Percentiles rank a stretch among this genome's conserved stretches.
These are phyloP conservation scores for Neelides folsomi DNA, from an alignment of 2,888 invertebrate genomes.

Conservation along the genomic window DNA sequence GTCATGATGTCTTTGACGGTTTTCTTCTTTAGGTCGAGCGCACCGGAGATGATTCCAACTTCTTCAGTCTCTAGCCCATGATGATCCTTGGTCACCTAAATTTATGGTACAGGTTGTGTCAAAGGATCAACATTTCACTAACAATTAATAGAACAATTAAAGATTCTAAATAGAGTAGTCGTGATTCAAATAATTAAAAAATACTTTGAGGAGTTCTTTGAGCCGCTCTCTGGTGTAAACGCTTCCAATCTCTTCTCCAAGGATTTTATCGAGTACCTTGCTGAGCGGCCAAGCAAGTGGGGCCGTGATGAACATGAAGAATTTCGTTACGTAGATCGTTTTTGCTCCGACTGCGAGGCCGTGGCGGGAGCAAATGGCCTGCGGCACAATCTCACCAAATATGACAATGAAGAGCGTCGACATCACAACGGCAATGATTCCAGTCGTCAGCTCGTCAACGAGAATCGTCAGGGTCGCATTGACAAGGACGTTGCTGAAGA, in stretches of 20 bases:
- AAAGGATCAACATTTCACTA: no score
- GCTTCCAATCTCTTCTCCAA: slow-evolving; percentile 95
- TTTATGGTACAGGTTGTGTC: no score
- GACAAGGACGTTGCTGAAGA: slow-evolving; percentile 76
- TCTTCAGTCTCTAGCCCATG: slow-evolving; percentile 85
- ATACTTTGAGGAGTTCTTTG: slow-evolving; percentile 85
- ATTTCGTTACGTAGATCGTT: slow-evolving; percentile 80
- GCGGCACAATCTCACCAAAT: slow-evolving; percentile 92
- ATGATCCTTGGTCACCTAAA: slow-evolving; percentile 69
- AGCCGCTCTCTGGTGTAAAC: slow-evolving; percentile 92
- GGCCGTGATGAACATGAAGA: slow-evolving; percentile 86
- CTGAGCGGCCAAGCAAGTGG: slow-evolving; percentile 88
- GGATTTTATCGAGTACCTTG: slow-evolving; percentile 65
- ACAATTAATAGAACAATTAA: no score
- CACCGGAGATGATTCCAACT: slow-evolving; percentile 94
- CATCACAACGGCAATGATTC: slow-evolving; percentile 73
- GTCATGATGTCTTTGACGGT: slow-evolving; percentile 95
- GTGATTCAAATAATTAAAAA: no score
- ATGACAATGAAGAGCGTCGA: slow-evolving; percentile 88
- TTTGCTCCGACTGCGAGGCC: slow-evolving; percentile 91
- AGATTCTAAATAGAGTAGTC: no score
- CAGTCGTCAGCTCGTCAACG: slow-evolving; percentile 85
- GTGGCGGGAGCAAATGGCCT: slow-evolving; percentile 88
- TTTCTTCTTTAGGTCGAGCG: slow-evolving; percentile 85
- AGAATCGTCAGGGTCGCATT: slow-evolving; percentile 95